A percentile compares a stretch with the other conserved stretches of the same genome.
These are phyloP conservation scores for Lophochroa leadbeateri DNA, from an alignment of 2,113 vertebrate genomes.

Conservation along the genomic window DNA sequence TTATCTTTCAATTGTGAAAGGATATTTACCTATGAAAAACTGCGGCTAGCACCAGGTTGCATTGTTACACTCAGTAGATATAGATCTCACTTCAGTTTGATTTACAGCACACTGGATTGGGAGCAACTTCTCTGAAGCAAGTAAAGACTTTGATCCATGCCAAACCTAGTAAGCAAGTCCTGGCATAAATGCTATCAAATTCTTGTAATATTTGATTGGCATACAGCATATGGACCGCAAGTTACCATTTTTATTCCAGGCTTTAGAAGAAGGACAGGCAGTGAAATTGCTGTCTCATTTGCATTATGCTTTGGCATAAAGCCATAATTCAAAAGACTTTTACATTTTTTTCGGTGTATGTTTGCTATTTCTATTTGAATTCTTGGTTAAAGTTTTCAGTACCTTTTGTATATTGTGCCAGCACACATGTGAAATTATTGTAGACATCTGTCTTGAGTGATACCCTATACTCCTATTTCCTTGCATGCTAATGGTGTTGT, in stretches of 20 bases:
- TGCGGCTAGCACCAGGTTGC: not conserved
- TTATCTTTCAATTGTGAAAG: not conserved
- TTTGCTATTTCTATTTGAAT: not conserved
- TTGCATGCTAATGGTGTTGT: not conserved
- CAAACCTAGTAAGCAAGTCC: not conserved
- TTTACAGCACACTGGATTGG: not conserved
- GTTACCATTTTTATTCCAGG: not conserved
- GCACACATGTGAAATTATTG: not conserved
- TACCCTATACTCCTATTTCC: not conserved
- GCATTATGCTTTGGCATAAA: not conserved
- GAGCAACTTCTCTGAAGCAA: not conserved
- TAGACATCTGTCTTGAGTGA: slow-evolving; percentile 15
- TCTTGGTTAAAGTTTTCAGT: not conserved
- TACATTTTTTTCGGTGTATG: not conserved
- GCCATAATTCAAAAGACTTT: not conserved
- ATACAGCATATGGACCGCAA: not conserved
- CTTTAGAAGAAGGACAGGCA: not conserved
- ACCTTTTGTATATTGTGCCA: not conserved
- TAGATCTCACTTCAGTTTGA: not conserved
- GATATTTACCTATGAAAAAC: not conserved
- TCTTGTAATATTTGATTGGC: not conserved
- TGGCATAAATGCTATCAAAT: not conserved
- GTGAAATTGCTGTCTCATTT: not conserved
- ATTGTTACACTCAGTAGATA: not conserved
- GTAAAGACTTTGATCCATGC: not conserved